phyloP scores from a whole-genome alignment of 2,797 vertebrate genomes.

The Typhlichthys eigenmanni region DNA sequence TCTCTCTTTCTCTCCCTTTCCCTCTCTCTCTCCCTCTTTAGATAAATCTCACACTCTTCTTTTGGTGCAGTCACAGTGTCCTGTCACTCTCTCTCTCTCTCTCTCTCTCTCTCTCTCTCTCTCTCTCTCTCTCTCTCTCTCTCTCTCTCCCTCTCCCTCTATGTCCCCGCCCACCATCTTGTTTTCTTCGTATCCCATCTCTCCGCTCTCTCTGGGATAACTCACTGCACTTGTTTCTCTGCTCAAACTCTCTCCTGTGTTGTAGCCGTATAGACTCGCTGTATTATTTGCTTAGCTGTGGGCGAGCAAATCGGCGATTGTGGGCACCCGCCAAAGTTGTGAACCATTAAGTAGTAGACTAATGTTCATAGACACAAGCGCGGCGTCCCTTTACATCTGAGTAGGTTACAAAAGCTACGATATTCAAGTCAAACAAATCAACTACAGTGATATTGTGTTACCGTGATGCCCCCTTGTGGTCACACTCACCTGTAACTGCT shows the following conservation, averaged over 20 bases:
- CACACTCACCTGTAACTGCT: too few relatives aligned
- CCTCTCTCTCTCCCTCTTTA: neutral
- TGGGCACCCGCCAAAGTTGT: conserved; percentile 24
- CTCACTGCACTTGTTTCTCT: conserved; percentile 32
- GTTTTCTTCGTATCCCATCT: conserved; percentile 42
- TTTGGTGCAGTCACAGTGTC: neutral
- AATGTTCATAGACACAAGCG: too few relatives aligned
- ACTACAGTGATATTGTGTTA: too few relatives aligned
- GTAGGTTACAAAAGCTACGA: too few relatives aligned
- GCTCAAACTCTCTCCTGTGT: conserved; percentile 54
- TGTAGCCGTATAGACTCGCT: conserved; percentile 59
- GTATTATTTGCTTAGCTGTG: conserved; percentile 62
- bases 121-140: neutral
- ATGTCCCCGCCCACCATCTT: conserved; percentile 39
- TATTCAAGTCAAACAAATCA: too few relatives aligned
- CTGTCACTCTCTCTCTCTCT: neutral
- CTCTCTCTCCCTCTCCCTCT: neutral
- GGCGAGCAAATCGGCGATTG: too few relatives aligned
- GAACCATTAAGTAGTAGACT: conserved; percentile 3
- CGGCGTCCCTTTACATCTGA: too few relatives aligned
- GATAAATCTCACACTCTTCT: too few relatives aligned
- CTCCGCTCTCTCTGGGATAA: conserved; percentile 32
- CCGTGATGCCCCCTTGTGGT: too few relatives aligned
- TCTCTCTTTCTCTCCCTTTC: too few relatives aligned
- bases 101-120: conserved; percentile 11